Evolutionary conservation across 2,113 vertebrate species (phyloP), one percentile per base, ranked within the genome.

Genomic region (Python bivittatus): DNA sequence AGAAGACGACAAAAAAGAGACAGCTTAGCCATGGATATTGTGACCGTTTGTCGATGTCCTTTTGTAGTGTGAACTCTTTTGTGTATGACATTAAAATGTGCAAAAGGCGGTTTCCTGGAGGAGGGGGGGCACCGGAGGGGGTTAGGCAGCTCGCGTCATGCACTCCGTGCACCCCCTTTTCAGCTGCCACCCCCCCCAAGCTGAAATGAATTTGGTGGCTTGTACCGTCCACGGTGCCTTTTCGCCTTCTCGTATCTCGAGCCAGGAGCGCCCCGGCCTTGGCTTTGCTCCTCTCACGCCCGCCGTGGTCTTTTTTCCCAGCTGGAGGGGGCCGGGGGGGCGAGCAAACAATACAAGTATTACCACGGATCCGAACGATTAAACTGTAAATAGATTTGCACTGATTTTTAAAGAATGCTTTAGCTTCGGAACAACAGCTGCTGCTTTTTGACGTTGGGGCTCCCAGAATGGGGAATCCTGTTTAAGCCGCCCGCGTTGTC

Each of bases 41-140:
- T 98, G 98, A 98, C 33, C 98, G 98, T 98, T 98, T 98, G 98
- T 97, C 96, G 95, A 89, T 68, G 97, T 99, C 98, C 98, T 99
- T 99, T 98, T 97, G 98, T 99, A 99, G 98, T 98, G 98, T 99
- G 98, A 98, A 98, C 98, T 84, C 98, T 98, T 98, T 98, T 99
- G 98, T 98, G 98, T 98, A 98, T 98, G 98, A 98, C 98, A 97
- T 97, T 97, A 98, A 98, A 98, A 98, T 98, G 98, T 98, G 98
- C 98, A 98, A 98, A 98, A 98, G 25, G 97, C 97, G 96, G 98
- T 96, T 96, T 97, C 97, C 96, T 92, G 95, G 94, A 93, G 94
- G 92, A 91, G 92, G 90, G 93, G 95, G 92, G 92, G 93, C 1
- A 27, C 57, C 86, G 93, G 33, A 84, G 93, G 92, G 91, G 95